Percentiles rank a stretch among this genome's conserved stretches.
Conservation (phyloP, 2,797 vertebrate species). For the Anas bahamensis region DNA sequence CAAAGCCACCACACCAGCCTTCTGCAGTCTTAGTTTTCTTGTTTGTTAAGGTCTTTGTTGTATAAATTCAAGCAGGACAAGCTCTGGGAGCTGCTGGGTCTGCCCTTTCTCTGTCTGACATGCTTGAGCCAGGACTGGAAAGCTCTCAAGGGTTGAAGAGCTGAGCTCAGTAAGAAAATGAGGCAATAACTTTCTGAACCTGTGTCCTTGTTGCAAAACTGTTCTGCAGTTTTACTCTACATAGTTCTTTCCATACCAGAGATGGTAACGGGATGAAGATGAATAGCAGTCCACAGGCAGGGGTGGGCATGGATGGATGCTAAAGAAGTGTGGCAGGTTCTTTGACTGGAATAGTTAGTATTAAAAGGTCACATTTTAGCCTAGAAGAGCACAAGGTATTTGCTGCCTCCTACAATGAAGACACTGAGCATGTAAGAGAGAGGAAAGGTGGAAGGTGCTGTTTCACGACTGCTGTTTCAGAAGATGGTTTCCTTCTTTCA, state of each 20-base stretch:
- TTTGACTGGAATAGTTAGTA: neutral
- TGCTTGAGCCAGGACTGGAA: accelerated
- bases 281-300: neutral
- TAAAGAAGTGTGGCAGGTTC: neutral
- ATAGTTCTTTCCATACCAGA: neutral
- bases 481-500: neutral
- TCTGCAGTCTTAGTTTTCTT: neutral
- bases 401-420: slow-evolving; percentile 16
- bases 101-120: neutral
- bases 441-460: neutral
- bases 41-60: neutral
- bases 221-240: neutral
- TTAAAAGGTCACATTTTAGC: slow-evolving; percentile 38
- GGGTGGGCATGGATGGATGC: neutral
- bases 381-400: neutral
- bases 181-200: neutral
- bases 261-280: neutral
- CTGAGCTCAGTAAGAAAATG: neutral
- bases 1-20: slow-evolving; percentile 9
- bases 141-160: neutral
- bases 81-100: neutral
- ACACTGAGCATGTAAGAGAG: neutral
- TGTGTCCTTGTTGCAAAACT: neutral
- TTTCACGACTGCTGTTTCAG: neutral
- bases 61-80: neutral